phyloP scores from a whole-genome alignment of 2,888 invertebrate genomes.

The Tenthredo scrophulariae region DNA sequence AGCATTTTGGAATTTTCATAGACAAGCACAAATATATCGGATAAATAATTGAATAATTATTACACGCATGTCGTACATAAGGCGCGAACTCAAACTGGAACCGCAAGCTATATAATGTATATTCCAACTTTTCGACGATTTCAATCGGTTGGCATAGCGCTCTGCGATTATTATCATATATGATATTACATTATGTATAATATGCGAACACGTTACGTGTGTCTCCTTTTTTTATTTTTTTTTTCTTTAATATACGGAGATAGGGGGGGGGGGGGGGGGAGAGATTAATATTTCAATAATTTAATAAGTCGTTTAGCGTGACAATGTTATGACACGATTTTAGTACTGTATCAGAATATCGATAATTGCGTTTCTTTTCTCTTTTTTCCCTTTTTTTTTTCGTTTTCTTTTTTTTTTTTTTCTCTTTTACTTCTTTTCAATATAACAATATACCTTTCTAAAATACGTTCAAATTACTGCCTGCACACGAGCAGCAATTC shows the following conservation, averaged over 20 bases:
- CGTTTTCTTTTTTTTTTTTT: slow-evolving; percentile 55
- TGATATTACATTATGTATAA: slow-evolving; percentile 14
- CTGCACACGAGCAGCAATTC: slow-evolving; percentile 75
- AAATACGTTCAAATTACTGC: slow-evolving; percentile 78
- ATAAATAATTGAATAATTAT: no score
- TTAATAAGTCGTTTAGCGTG: slow-evolving; percentile 75
- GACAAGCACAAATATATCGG: not conserved
- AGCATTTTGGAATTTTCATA: not conserved
- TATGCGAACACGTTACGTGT: not conserved
- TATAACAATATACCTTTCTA: slow-evolving; percentile 76
- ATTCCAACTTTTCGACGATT: not conserved
- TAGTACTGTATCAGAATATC: slow-evolving; percentile 52
- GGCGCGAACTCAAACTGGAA: not conserved
- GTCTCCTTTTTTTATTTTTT: not conserved
- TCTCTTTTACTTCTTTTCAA: slow-evolving; percentile 68
- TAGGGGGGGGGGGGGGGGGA: no score
- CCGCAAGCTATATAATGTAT: not conserved
- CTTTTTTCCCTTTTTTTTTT: slow-evolving; percentile 44
- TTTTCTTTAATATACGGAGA: not conserved
- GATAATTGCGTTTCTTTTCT: slow-evolving; percentile 52
- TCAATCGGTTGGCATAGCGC: slow-evolving; percentile 16
- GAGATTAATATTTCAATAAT: slow-evolving; percentile 69
- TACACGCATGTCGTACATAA: not conserved
- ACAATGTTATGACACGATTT: slow-evolving; percentile 67
- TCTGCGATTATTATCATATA: slow-evolving; percentile 19